phyloP scores from a whole-genome alignment of 2,888 invertebrate genomes.

The Volucella inanis region DNA sequence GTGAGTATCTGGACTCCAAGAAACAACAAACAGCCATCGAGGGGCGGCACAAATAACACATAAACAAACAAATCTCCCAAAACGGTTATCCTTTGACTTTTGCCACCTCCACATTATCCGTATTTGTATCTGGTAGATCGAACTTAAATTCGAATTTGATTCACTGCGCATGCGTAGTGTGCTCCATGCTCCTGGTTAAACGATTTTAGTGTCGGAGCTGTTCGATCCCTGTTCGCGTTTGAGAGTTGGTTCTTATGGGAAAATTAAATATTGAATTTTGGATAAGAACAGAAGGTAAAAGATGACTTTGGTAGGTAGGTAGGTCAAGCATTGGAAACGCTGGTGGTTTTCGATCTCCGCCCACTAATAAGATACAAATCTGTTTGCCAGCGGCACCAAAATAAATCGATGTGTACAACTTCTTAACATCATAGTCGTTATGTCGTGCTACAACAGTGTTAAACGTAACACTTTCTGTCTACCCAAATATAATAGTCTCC shows the following conservation, averaged over 20 bases:
- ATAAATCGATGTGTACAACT: constrained; percentile 35
- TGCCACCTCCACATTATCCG: constrained; percentile 50
- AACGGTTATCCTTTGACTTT: constrained; percentile 67
- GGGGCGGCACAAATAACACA: constrained; percentile 25
- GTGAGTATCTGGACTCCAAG: neutral
- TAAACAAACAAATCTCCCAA: constrained; percentile 67
- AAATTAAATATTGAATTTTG: constrained; percentile 60
- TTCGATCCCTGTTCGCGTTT: neutral
- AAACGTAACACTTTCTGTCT: constrained; percentile 44
- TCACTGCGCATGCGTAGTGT: constrained; percentile 24
- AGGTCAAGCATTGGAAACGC: constrained; percentile 15
- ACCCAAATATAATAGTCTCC: neutral
- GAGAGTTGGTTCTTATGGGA: constrained; percentile 19
- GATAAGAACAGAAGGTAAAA: constrained; percentile 1
- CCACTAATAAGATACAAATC: constrained; percentile 69
- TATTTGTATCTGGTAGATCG: neutral
- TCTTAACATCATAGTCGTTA: neutral
- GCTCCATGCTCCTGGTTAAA: constrained; percentile 43
- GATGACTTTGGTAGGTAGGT: neutral
- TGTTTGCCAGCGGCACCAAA: constrained; percentile 38
- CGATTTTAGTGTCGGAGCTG: constrained; percentile 14
- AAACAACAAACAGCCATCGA: constrained; percentile 14
- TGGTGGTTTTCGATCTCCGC: constrained; percentile 58
- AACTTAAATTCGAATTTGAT: constrained; percentile 32
- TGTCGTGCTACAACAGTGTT: constrained; percentile 33